A percentile compares a stretch with the other conserved stretches of the same genome.
Conservation (phyloP, 2,113 vertebrate species). For the Acrocephalus arundinaceus region DNA sequence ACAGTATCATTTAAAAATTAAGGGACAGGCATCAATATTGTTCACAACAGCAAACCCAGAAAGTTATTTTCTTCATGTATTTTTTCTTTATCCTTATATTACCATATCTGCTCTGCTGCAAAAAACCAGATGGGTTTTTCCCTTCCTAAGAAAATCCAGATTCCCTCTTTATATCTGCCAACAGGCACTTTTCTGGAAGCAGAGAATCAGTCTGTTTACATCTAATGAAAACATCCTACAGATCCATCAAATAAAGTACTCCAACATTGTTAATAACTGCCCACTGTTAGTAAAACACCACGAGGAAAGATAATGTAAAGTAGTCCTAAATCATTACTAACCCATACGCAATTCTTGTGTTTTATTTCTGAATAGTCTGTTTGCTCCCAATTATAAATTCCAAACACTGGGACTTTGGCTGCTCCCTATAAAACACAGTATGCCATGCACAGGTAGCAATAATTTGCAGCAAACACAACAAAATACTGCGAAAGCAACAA, state of each 20-base stretch:
- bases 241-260: neutral
- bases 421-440: neutral
- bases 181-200: neutral
- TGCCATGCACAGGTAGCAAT: neutral
- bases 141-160: constrained; percentile 14
- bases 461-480: neutral
- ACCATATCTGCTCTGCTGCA: neutral
- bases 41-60: neutral
- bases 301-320: neutral
- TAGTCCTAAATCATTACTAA: neutral
- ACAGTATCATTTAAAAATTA: neutral
- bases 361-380: neutral
- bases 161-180: neutral
- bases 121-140: constrained; percentile 18
- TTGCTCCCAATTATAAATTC: neutral
- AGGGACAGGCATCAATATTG: neutral
- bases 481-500: neutral
- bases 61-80: neutral
- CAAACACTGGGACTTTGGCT: neutral
- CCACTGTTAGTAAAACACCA: neutral
- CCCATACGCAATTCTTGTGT: neutral
- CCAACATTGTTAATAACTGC: neutral
- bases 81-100: neutral
- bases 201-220: constrained; percentile 3
- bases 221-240: constrained; percentile 8